Evolutionary conservation across 2,888 invertebrate species (phyloP), one percentile per base, ranked within the genome.

Genomic region (Ennomos erosarius): DNA sequence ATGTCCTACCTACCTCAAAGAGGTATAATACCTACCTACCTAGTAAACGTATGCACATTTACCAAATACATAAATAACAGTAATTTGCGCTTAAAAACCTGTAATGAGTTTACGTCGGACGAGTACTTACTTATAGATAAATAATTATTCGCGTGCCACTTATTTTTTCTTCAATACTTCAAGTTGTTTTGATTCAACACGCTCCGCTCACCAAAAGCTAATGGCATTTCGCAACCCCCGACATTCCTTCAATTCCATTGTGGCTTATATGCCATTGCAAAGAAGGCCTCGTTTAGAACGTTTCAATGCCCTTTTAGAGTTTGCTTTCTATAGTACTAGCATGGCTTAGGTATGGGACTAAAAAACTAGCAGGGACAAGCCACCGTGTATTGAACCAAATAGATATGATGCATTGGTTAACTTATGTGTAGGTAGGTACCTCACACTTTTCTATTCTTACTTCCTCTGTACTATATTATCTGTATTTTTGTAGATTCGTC

Each of bases 181-280:
- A 9, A 13, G 38, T 36, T 55, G 55, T 52, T 47, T 59, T 49
- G 48, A 42, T 48, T 44, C 49, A 3, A 13, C 35, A 13, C 50
- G 52, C 44, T 53, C 49, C 58, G 58, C 35, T 59, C 49, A 49
- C 53, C 48, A 53, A 59, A 49, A 49, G 44, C 35, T 43, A 42
- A 36, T 52, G 53, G 48, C 44, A 53, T 59, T 59, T 49, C 35
- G 49, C 39, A 53, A 59, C 38, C 43, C 38, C 34, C 39, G 39
- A 45, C 53, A 49, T 59, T 59, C 49, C 48, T 59, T 16, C 35
- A 36, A 57, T 57, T 37, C 57, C 57, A 39, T 47, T 52, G 47
- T 53, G 44, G 39, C 38, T 45, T 57, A 11, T 52, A 57, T 51
- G 45, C 36, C 36, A 40, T 9, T 45, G 34, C 34, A 9, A 12